phyloP scores from a whole-genome alignment of 2,888 invertebrate genomes.

The Cabera pusaria region DNA sequence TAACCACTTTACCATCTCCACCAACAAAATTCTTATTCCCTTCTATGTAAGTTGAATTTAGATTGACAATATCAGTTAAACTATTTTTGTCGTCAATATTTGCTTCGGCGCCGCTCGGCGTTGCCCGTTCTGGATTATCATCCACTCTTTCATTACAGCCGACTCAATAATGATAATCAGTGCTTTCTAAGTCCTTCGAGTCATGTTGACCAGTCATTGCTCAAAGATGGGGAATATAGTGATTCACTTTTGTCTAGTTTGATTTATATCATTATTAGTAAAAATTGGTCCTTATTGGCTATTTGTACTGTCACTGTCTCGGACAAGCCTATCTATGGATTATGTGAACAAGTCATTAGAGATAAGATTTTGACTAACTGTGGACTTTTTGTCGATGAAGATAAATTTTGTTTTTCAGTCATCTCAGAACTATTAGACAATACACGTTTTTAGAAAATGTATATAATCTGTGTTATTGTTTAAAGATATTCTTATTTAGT shows the following conservation, averaged over 20 bases:
- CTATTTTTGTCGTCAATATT: slow-evolving; percentile 51
- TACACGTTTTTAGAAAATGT: too few relatives aligned
- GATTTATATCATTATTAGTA: too few relatives aligned
- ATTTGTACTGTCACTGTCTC: too few relatives aligned
- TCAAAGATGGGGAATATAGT: slow-evolving; percentile 8
- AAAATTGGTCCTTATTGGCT: too few relatives aligned
- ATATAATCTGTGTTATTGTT: too few relatives aligned
- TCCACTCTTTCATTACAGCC: slow-evolving; percentile 80
- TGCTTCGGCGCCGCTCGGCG: slow-evolving; percentile 75
- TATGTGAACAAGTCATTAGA: too few relatives aligned
- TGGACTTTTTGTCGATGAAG: too few relatives aligned
- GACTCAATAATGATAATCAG: slow-evolving; percentile 78
- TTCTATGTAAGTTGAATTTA: slow-evolving; percentile 35
- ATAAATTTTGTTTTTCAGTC: too few relatives aligned
- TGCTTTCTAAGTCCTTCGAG: slow-evolving; percentile 50
- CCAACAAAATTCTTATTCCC: slow-evolving; percentile 27
- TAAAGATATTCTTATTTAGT: too few relatives aligned
- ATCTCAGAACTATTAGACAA: too few relatives aligned
- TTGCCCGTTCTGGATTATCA: slow-evolving; percentile 78
- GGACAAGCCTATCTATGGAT: too few relatives aligned
- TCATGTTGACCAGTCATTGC: slow-evolving; percentile 41
- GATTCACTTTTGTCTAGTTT: slow-evolving; percentile 1
- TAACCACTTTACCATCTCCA: slow-evolving; percentile 39
- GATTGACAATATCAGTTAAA: slow-evolving; percentile 16
- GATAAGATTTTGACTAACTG: too few relatives aligned